A percentile compares a stretch with the other conserved stretches of the same genome.
Evolutionary conservation across 2,888 invertebrate genomes (phyloP).

Genomic region (Odontocerum albicorne): DNA sequence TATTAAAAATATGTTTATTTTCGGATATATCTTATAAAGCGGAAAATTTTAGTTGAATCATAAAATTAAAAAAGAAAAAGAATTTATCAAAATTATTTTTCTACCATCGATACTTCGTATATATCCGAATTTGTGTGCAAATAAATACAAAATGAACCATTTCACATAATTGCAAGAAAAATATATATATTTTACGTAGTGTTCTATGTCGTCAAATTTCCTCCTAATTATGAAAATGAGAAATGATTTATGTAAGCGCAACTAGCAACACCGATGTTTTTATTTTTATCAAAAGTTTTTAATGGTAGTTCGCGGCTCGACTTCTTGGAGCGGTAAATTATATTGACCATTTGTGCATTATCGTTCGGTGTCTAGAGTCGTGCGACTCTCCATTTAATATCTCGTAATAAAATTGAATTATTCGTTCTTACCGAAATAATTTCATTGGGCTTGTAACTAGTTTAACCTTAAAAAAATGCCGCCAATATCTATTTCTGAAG

Average conservation of each 20-base stretch:
- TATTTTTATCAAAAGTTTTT: conserved; percentile 2
- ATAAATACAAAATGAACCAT: too few species aligned
- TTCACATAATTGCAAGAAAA: too few species aligned
- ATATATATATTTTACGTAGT: too few species aligned
- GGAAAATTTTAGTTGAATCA: too few species aligned
- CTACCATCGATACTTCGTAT: too few species aligned
- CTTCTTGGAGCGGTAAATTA: too few species aligned
- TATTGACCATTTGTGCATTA: neutral
- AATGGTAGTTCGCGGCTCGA: conserved; percentile 3
- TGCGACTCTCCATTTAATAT: neutral
- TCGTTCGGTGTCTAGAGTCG: neutral
- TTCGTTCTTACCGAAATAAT: too few species aligned
- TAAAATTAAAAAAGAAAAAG: too few species aligned
- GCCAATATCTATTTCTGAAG: conserved; percentile 51
- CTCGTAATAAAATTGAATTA: neutral
- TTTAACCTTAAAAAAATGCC: conserved; percentile 44
- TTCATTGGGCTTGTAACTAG: neutral
- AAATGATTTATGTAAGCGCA: neutral
- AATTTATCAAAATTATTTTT: too few species aligned
- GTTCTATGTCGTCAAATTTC: neutral
- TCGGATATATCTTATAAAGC: too few species aligned
- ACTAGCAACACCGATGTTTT: neutral
- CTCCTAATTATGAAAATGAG: neutral
- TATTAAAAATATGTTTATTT: too few species aligned
- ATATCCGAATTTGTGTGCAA: too few species aligned